Conservation (phyloP, 2,888 invertebrate species). For the Drosophila ustulata region DNA sequence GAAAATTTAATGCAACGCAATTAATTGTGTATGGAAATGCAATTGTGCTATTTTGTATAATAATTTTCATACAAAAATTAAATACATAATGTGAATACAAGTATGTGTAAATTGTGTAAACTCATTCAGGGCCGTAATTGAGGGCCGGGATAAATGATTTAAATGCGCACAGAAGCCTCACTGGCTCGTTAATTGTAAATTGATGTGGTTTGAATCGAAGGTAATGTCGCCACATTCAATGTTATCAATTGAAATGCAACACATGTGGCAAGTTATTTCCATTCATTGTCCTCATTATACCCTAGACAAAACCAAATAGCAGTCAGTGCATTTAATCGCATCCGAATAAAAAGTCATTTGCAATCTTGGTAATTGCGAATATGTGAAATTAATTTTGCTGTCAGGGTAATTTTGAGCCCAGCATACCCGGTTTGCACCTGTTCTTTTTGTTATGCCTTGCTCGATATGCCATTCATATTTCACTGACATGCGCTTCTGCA, state of each 20-base stretch:
- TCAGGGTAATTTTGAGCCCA: not conserved
- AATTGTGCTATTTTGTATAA: conserved; percentile 21
- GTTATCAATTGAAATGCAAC: conserved; percentile 51
- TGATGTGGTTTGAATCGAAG: conserved; percentile 45
- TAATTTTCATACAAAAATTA: conserved; percentile 3
- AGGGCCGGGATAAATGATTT: conserved; percentile 31
- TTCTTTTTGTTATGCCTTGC: not conserved
- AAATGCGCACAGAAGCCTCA: conserved; percentile 31
- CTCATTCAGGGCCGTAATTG: conserved; percentile 28
- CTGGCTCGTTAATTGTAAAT: conserved; percentile 30
- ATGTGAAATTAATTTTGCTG: too few species aligned
- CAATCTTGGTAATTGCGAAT: too few species aligned
- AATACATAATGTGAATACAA: conserved; percentile 16
- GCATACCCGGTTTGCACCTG: not conserved
- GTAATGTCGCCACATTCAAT: conserved; percentile 38
- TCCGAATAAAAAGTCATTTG: too few species aligned
- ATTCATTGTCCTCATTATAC: conserved; percentile 18
- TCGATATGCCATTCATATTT: conserved; percentile 42
- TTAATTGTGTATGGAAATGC: conserved; percentile 47
- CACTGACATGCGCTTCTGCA: conserved; percentile 37
- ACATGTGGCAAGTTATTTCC: conserved; percentile 46
- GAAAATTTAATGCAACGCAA: conserved; percentile 32
- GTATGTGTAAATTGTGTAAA: conserved; percentile 19
- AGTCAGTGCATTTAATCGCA: too few species aligned
- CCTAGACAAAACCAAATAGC: not conserved